A percentile compares a stretch with the other conserved stretches of the same genome.
These are phyloP conservation scores for Gallinago nigripennis DNA, from an alignment of 2,797 vertebrate species.

Conservation along the genomic window DNA sequence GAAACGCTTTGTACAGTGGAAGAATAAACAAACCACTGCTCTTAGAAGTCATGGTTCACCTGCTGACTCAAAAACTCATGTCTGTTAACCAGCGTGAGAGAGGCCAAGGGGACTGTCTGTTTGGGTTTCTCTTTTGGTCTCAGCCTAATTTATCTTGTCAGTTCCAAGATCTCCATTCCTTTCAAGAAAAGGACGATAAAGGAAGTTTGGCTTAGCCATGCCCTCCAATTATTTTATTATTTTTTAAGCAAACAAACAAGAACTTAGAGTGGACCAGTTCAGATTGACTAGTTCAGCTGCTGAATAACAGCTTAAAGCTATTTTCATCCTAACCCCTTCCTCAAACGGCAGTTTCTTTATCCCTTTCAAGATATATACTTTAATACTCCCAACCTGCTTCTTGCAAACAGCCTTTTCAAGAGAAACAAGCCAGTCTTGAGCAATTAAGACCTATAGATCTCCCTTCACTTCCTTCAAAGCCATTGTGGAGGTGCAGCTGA, in stretches of 20 bases:
- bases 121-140: constrained; percentile 29
- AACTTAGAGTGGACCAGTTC: background rate
- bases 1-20: constrained; percentile 8
- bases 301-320: background rate
- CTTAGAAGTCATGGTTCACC: constrained; percentile 56
- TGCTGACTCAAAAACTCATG: constrained; percentile 37
- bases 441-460: constrained; percentile 66
- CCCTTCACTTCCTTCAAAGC: constrained; percentile 69
- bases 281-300: background rate
- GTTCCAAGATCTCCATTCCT: constrained; percentile 33
- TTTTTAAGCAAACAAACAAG: constrained; percentile 40
- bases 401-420: constrained; percentile 54
- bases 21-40: constrained; percentile 51
- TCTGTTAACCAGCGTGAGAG: constrained; percentile 23
- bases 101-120: constrained; percentile 33
- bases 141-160: constrained; percentile 45
- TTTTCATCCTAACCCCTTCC: background rate
- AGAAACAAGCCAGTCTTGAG: constrained; percentile 65
- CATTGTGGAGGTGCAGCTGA: constrained; percentile 72
- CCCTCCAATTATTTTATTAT: constrained; percentile 11
- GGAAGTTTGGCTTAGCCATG: background rate
- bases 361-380: constrained; percentile 32
- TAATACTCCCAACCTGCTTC: constrained; percentile 45
- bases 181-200: background rate
- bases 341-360: background rate